Percentiles rank a stretch among this genome's conserved stretches.
Evolutionary conservation across 1,140 invertebrate species (phyloP).

Genomic region (Microplitis demolitor): DNA sequence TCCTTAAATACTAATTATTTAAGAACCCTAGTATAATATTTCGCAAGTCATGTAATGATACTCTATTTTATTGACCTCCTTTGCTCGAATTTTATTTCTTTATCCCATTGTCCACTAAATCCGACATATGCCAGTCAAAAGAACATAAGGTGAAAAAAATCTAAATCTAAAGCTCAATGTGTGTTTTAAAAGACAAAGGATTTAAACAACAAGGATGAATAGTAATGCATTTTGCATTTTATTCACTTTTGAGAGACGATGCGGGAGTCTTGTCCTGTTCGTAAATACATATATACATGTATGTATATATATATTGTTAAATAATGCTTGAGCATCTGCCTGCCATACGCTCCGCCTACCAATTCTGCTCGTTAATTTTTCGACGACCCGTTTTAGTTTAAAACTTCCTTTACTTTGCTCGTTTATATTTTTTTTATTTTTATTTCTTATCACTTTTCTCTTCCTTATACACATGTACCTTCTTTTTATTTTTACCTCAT

Average conservation of each 20-base stretch:
- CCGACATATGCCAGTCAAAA: too few relatives aligned
- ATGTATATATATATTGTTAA: background rate
- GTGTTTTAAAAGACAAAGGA: background rate
- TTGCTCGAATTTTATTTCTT: too few relatives aligned
- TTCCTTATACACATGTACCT: background rate
- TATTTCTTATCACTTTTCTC: background rate
- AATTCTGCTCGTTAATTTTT: slow-evolving; percentile 51
- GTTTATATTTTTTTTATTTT: background rate
- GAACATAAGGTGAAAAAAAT: too few relatives aligned
- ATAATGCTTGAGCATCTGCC: slow-evolving; percentile 43
- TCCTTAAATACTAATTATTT: too few relatives aligned
- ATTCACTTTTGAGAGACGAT: background rate
- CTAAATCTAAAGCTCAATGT: too few relatives aligned
- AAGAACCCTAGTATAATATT: too few relatives aligned
- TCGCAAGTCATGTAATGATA: too few relatives aligned
- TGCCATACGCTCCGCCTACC: slow-evolving; percentile 44
- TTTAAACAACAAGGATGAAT: background rate
- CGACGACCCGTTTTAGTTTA: slow-evolving; percentile 26
- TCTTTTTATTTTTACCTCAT: background rate
- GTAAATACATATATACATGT: background rate
- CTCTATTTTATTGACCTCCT: too few relatives aligned
- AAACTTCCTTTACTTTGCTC: background rate
- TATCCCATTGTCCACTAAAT: too few relatives aligned
- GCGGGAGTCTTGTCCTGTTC: slow-evolving; percentile 8
- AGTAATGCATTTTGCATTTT: background rate